phyloP scores from a whole-genome alignment of 2,797 vertebrate species.

The Parauchenoglanis punctatus region DNA sequence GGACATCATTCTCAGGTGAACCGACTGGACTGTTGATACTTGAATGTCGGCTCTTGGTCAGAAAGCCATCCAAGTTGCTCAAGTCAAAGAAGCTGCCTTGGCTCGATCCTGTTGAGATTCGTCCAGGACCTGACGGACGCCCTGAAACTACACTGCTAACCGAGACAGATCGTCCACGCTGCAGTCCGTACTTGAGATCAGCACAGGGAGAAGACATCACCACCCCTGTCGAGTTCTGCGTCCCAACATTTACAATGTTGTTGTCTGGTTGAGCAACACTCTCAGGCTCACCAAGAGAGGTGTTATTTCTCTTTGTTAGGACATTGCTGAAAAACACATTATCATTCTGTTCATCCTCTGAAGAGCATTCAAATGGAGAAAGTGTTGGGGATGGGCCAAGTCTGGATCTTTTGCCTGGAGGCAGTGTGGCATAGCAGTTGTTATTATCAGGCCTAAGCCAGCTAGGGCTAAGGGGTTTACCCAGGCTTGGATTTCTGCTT shows the following conservation, averaged over 20 bases:
- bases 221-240: constrained; percentile 42
- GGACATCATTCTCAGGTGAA: constrained; percentile 25
- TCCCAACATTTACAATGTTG: not conserved
- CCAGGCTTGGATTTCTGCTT: constrained; percentile 50
- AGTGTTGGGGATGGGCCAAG: constrained; percentile 66
- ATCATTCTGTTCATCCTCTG: constrained; percentile 65
- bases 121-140: constrained; percentile 73
- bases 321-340: constrained; percentile 73
- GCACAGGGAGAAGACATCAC: constrained; percentile 66
- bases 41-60: constrained; percentile 23
- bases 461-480: constrained; percentile 56
- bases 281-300: constrained; percentile 61
- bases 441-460: constrained; percentile 33
- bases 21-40: constrained; percentile 25
- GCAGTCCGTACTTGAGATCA: constrained; percentile 77
- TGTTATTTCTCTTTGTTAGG: constrained; percentile 60
- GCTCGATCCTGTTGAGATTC: constrained; percentile 75
- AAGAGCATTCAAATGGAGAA: constrained; percentile 67
- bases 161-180: constrained; percentile 72
- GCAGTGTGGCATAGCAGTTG: constrained; percentile 51
- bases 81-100: constrained; percentile 72
- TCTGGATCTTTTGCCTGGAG: constrained; percentile 57
- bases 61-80: constrained; percentile 54
- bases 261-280: constrained; percentile 57
- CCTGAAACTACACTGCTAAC: constrained; percentile 74